Evolutionary conservation across 2,797 vertebrate species (phyloP), one percentile per base, ranked within the genome.

Genomic region (Poecilia wingei): DNA sequence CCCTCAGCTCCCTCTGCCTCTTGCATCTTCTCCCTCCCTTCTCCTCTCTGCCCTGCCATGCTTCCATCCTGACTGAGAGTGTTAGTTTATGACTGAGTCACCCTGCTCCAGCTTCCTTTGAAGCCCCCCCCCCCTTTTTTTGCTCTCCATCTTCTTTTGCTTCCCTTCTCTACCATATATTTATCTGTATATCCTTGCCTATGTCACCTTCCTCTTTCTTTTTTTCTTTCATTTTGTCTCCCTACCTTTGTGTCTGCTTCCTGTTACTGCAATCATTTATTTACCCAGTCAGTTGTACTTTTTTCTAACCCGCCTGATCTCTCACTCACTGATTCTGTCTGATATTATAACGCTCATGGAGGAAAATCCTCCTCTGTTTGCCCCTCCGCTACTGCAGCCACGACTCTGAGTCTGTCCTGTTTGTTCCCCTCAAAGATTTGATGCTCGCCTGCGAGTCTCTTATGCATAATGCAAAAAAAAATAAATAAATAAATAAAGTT

Each of bases 51-150:
- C 79, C 55, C 74, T 85, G 79, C 84, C 72, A 79, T 79, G 79
- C 84, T 88, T 89, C 87, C 55, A 83, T 88, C 87, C 90, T 84
- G 88, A 92, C 90, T 78, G 87, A 86, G 84, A 87, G 90, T 89
- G 87, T 91, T 90, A 93, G 89, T 92, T 93, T 87, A 90, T 83
- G 85, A 90, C 90, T 93, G 89, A 93, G 91, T 94, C 94, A 92
- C 90, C 87, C 86, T 75, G 86, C 86, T 55, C 85, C 77, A 22
- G 70, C 76, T 89, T 85, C 92, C 83, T 89, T 88, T 87, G 81
- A 87, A 83, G 83, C 86, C 79, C 77, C 85, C 77, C 77, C 80
- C 74, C 81, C 75, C 77, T 66, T 28, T 28, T n/a, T n/a, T 66
- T 72, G 22, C 84, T 85, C 82, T 85, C 82, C 77, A 87, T 89